Evolutionary conservation across 2,113 vertebrate genomes (phyloP).

Genomic region (Coreoperca whiteheadi): DNA sequence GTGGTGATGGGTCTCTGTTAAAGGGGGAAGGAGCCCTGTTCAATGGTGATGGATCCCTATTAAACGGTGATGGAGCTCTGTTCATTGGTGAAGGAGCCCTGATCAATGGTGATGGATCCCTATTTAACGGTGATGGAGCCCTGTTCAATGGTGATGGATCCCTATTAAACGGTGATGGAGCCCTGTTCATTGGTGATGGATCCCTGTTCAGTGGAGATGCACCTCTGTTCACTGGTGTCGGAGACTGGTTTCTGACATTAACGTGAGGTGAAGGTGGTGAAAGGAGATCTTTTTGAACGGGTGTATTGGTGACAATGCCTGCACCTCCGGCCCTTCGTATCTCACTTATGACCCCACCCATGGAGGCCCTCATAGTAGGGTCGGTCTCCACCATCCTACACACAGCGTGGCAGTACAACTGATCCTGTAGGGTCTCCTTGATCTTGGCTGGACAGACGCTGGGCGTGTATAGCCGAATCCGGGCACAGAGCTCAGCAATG

Average conservation of each 20-base stretch:
- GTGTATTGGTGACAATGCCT: not conserved
- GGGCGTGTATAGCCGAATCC: constrained; percentile 75
- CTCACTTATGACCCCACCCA: constrained; percentile 69
- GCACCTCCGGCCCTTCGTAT: constrained; percentile 58
- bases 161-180: not conserved
- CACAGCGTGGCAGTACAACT: constrained; percentile 66
- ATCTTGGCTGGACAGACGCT: constrained; percentile 75
- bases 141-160: not conserved
- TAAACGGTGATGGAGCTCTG: not conserved
- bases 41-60: not conserved
- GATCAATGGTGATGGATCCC: not conserved
- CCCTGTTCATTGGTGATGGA: not conserved
- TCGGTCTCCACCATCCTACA: constrained; percentile 75
- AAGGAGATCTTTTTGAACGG: not conserved
- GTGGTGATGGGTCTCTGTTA: constrained; percentile 3
- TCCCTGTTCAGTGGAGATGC: not conserved
- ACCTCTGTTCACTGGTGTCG: constrained; percentile 39
- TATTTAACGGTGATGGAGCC: not conserved
- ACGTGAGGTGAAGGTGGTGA: not conserved
- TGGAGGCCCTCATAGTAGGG: constrained; percentile 62
- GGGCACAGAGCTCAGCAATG: constrained; percentile 79
- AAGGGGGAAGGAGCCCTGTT: not conserved
- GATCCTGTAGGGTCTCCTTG: constrained; percentile 67
- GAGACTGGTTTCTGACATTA: constrained; percentile 10
- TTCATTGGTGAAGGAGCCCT: not conserved